Evolutionary conservation across 2,797 vertebrate genomes (phyloP).

Genomic region (Ptychadena robeensis): DNA sequence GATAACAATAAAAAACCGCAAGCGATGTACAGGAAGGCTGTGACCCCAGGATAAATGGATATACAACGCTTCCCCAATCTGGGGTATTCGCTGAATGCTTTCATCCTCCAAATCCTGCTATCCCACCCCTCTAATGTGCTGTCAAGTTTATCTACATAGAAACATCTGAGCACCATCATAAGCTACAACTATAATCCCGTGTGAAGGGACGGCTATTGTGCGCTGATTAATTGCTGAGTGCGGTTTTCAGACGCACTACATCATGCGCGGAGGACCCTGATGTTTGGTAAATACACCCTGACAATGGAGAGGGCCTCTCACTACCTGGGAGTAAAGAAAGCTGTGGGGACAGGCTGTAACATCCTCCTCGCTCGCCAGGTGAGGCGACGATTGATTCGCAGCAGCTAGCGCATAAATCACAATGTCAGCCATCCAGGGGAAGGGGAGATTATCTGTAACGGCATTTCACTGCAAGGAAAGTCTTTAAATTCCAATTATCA

Average conservation of each 20-base stretch:
- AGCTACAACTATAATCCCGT: conserved; percentile 1
- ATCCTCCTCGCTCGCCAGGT: conserved; percentile 7
- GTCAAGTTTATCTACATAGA: conserved; percentile 25
- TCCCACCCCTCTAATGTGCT: conserved; percentile 2
- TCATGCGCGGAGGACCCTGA: background rate
- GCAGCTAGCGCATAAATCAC: conserved; percentile 42
- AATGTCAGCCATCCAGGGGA: conserved; percentile 27
- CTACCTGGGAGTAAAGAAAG: conserved; percentile 23
- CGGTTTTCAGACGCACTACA: conserved; percentile 21
- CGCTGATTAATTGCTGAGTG: conserved; percentile 26
- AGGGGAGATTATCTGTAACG: background rate
- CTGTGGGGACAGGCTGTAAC: conserved; percentile 30
- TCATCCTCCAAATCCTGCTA: background rate
- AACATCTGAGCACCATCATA: conserved; percentile 15
- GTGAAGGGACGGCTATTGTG: conserved; percentile 21
- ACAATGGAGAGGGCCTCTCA: conserved; percentile 19
- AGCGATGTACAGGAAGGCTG: background rate
- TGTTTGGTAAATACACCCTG: conserved; percentile 13
- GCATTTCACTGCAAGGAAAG: conserved; percentile 11
- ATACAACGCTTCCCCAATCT: too few species aligned
- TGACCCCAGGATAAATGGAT: background rate
- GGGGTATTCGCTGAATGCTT: too few species aligned
- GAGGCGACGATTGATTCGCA: conserved; percentile 26
- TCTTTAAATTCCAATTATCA: conserved; percentile 1
- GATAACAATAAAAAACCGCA: too few species aligned